phyloP scores from a whole-genome alignment of 2,113 vertebrate species.

The Pan troglodytes region DNA sequence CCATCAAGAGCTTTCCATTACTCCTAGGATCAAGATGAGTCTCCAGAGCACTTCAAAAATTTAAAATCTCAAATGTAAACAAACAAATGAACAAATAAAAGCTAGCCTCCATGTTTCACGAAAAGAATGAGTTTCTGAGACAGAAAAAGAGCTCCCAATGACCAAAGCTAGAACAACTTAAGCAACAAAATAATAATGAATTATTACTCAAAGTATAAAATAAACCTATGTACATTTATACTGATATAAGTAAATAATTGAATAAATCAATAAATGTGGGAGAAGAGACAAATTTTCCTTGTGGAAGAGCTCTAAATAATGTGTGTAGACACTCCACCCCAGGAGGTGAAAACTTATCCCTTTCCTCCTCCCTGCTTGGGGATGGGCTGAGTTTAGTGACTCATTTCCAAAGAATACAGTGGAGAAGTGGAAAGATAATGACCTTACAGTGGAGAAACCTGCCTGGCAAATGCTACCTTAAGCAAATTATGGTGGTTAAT shows the following conservation, averaged over 20 bases:
- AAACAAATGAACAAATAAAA: too few species aligned
- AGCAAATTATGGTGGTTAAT: not conserved
- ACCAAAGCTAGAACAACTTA: not conserved
- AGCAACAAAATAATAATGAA: conserved; percentile 47
- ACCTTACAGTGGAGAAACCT: not conserved
- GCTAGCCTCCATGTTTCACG: too few species aligned
- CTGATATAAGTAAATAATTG: not conserved
- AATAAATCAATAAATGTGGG: not conserved
- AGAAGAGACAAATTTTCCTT: not conserved
- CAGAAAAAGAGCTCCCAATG: not conserved
- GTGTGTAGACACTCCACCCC: not conserved
- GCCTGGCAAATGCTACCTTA: conserved; percentile 5
- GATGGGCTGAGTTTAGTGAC: conserved; percentile 6
- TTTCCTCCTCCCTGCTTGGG: not conserved
- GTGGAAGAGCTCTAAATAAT: not conserved
- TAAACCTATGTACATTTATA: not conserved
- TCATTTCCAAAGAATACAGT: conserved; percentile 49
- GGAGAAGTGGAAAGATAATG: conserved; percentile 24
- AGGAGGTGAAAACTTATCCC: not conserved
- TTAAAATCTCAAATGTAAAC: too few species aligned
- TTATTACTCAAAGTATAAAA: conserved; percentile 2
- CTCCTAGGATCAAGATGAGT: too few species aligned
- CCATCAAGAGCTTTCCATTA: too few species aligned
- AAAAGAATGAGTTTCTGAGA: too few species aligned
- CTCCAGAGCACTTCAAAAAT: too few species aligned